Evolutionary conservation across 2,888 invertebrate genomes (phyloP).

Genomic region (Cephalotes varians): DNA sequence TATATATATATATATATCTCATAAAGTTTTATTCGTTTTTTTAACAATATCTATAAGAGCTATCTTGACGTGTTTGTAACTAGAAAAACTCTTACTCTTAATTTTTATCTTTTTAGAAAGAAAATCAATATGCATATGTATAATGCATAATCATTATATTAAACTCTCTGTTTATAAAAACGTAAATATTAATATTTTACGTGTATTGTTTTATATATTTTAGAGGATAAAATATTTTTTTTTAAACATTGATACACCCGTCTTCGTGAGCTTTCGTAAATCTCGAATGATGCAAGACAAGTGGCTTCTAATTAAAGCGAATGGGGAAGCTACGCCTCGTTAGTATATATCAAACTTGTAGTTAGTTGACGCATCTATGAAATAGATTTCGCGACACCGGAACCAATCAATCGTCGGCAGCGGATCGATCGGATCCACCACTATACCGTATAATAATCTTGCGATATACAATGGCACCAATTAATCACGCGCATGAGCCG

Average conservation of each 20-base stretch:
- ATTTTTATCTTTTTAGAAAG: background rate
- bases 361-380: conserved; percentile 38
- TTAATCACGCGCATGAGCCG: conserved; percentile 67
- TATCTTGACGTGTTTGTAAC: background rate
- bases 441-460: conserved; percentile 60
- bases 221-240: background rate
- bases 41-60: background rate
- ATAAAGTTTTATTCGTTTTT: too few relatives aligned
- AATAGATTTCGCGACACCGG: conserved; percentile 57
- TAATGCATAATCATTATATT: background rate
- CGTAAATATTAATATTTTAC: background rate
- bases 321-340: background rate
- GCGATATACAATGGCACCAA: conserved; percentile 68
- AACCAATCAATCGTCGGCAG: conserved; percentile 58
- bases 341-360: conserved; percentile 28
- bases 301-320: conserved; percentile 23
- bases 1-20: too few relatives aligned
- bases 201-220: background rate
- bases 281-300: background rate
- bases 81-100: background rate
- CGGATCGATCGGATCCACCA: conserved; percentile 47
- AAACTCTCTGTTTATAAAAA: background rate
- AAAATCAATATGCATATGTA: background rate
- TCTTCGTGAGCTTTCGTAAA: background rate
- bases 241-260: background rate